Evolutionary conservation across 2,113 vertebrate genomes (phyloP), one percentile per base, ranked within the genome.

Genomic region (Panthera tigris): DNA sequence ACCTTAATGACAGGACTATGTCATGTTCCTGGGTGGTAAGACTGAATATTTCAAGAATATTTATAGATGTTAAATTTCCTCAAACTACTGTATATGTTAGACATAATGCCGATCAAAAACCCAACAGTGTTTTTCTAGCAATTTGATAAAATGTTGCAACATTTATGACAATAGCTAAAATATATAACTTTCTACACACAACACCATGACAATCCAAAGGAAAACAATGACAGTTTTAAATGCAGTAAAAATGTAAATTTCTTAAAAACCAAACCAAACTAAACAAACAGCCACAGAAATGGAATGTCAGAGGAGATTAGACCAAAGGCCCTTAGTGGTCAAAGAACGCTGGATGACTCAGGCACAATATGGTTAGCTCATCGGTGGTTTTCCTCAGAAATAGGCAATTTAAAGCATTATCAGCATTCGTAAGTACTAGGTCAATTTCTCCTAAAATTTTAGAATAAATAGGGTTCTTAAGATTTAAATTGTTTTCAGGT

Each of bases 401-500:
- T 0, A 79, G n/a, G 23, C n/a, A 55, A 78, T 73, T 45, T 84
- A 66, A 94, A 82, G 4, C 68, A 9, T 9, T 74, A 18, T n/a
- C 65, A 15, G 39, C 23, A 79, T 65, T 31, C 68, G 39, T 79
- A 74, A 94, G 45, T 36, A 83, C 69, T 45, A 97, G 79, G 7
- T 8, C 23, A 85, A 33, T 80, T 94, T 95, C 39, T 92, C 5
- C 25, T 55, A 86, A 36, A 95, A 73, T 63, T 85, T 94, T 90
- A 87, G 86, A 91, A 63, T 80, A 81, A 36, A 52, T 33, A 45
- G 31, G 7, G 0, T 76, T 96, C 92, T 93, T 94, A 45, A 33
- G 7, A 36, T 45, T 80, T 89, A 41, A 57, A 36, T 48, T 55
- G 16, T 76, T 91, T 79, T 79, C 18, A 90, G 33, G 9, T 74